Conservation (phyloP, 2,113 vertebrate species). For the Malaclemys terrapin region DNA sequence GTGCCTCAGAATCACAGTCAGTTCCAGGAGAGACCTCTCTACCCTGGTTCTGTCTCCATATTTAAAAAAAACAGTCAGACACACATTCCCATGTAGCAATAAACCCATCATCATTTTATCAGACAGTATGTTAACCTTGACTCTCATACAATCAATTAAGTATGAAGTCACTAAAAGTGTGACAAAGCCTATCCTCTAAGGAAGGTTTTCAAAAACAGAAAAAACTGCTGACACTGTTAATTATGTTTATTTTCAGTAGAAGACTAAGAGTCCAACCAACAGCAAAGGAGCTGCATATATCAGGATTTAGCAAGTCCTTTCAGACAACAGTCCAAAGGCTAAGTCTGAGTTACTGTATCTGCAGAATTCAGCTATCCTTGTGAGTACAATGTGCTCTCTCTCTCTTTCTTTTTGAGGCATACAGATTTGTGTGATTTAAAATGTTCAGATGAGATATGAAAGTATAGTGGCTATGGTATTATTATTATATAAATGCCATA, state of each 20-base stretch:
- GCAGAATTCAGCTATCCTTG: rapidly evolving
- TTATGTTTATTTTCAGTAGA: neutral
- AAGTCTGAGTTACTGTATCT: neutral
- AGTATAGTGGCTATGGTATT: neutral
- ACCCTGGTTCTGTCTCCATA: constrained; percentile 25
- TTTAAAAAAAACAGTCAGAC: neutral
- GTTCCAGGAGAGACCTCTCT: neutral
- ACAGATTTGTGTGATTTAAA: neutral
- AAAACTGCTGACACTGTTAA: neutral
- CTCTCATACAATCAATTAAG: neutral
- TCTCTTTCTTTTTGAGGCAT: neutral
- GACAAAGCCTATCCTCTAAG: constrained; percentile 28
- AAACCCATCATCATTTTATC: neutral
- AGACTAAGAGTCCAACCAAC: neutral
- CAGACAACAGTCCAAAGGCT: neutral
- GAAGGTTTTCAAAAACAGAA: neutral
- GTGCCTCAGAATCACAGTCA: neutral
- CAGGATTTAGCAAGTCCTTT: neutral
- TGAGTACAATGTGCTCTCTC: neutral
- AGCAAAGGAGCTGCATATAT: neutral
- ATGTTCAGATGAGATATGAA: neutral
- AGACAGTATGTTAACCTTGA: constrained; percentile 49
- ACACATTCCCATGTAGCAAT: neutral
- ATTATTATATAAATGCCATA: neutral
- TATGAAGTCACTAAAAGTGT: constrained; percentile 45